phyloP scores from a whole-genome alignment of 2,888 invertebrate genomes.

The Macropis europaea region DNA sequence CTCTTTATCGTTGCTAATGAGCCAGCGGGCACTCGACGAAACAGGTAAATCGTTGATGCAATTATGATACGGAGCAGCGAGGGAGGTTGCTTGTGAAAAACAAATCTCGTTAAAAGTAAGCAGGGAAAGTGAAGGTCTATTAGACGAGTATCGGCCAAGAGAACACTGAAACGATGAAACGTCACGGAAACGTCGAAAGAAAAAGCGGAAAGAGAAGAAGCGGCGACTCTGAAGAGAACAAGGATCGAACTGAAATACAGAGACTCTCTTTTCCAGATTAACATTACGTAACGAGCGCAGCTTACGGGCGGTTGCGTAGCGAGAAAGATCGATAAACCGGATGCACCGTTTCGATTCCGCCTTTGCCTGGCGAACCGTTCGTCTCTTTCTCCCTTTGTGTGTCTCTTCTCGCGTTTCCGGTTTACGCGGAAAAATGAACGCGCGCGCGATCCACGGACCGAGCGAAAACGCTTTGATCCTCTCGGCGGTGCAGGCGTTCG shows the following conservation, averaged over 20 bases:
- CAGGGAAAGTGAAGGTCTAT: slow-evolving; percentile 49
- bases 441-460: slow-evolving; percentile 11
- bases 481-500: slow-evolving; percentile 29
- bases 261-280: slow-evolving; percentile 38
- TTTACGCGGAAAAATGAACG: slow-evolving; percentile 21
- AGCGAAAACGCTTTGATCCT: slow-evolving; percentile 40
- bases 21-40: slow-evolving; percentile 26
- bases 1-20: slow-evolving; percentile 41
- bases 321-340: slow-evolving; percentile 28
- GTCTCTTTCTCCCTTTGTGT: slow-evolving; percentile 11
- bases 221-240: neutral
- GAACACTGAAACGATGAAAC: slow-evolving; percentile 20
- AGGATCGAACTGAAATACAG: slow-evolving; percentile 42
- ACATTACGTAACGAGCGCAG: slow-evolving; percentile 41
- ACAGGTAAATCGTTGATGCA: slow-evolving; percentile 40
- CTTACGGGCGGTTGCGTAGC: neutral
- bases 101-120: slow-evolving; percentile 52
- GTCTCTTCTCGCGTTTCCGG: slow-evolving; percentile 6
- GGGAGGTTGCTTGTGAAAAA: slow-evolving; percentile 18
- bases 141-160: slow-evolving; percentile 28
- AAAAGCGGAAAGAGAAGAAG: neutral
- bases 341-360: slow-evolving; percentile 33
- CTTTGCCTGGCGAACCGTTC: slow-evolving; percentile 4
- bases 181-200: neutral
- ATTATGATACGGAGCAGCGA: slow-evolving; percentile 8